Base-by-base conservation (phyloP, 2,113 vertebrate genomes). In the Tetrax tetrax region DNA sequence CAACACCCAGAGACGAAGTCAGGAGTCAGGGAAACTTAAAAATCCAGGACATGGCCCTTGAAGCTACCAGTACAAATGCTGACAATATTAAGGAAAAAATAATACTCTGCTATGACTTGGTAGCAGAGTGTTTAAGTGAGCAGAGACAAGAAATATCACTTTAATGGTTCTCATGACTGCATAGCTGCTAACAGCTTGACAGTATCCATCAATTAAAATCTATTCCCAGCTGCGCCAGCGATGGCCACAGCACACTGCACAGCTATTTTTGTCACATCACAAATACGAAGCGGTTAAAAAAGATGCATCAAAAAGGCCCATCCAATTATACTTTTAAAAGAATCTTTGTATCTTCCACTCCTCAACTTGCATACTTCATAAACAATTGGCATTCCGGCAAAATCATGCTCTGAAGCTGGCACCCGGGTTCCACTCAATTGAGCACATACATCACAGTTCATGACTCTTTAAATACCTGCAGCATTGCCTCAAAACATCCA, bases 191-290 rank as follows among this genome's bases (percentile, higher is more conserved):
- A 87, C 94, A 88, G 81, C 75, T 43, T 96, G 97, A 94, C 96
- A 97, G 88, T 31, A 59, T 48, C 94, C 88, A 97, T 97, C 96
- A 96, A 94, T 97, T 97, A 96, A 95, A 94, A 95, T 83, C 96
- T 94, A 93, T 96, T 97, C 96, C 95, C 92, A 96, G 95, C 92
- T 45, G 78, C 80, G 84, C 65, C 27, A 54, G 86, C 29, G 43
- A 64, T 8, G 94, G 91, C 54, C 83, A 68, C 69, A 54, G 94
- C 94, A 93, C 83, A 50, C 85, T 56, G 60, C 41, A 14, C 69
- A 41, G 94, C 70, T 97, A 96, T 96, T 97, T 93, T 65, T 79
- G 91, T 64, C 76, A 78, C 38, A 41, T 88, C 74, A 81, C 79
- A 93, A 83, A 80, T 89, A 69, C 4, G 65, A 95, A 96, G 93